Base-by-base conservation (phyloP, 2,888 invertebrate species). In the Phyllotreta cruciferae region DNA sequence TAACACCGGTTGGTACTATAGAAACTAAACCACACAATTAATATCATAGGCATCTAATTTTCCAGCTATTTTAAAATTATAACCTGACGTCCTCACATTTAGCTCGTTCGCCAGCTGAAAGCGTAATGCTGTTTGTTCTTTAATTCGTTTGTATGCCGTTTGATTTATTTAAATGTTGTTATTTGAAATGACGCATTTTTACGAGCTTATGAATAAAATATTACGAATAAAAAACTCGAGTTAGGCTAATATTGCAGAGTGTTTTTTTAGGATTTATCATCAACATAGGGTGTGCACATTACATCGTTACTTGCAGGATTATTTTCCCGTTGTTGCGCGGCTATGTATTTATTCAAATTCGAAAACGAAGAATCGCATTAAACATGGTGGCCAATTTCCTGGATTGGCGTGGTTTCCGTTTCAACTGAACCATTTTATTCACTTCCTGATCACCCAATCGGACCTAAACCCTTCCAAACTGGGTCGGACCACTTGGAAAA, bases 1-100 rank as follows among this genome's bases (percentile, higher is more conserved):
- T 74, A 71, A 74, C 75, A 76, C 76, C 64, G 75, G 68, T 66
- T 76, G 76, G 75, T 74, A 76, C 76, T 69, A 67, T 64, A 64
- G 58, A 70, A 66, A 62, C 67, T 60, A 64, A 70, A 70, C 70
- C 67, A 67, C 67, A 73, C 73, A 74, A 76, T 75, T 74, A 75
- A 70, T 63, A 64, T 70, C 70, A 74, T 69, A 75, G 71, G 72
- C 72, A 66, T 74, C 72, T 74, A 75, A 75, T 75, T 75, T 73
- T 63, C 72, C 67, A 67, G 73, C 70, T 74, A 73, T 73, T 73
- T 73, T 66, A 67, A 71, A 75, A 75, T 74, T 73, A 74, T 73
- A 66, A 54, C 67, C 66, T 63, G 65, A 67, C 68, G 62, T 69
- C 66, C 67, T 24, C 58, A 53, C 64, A 62, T 66, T 66, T 69